Evolutionary conservation across 2,113 vertebrate genomes (phyloP), one percentile per base, ranked within the genome.

Genomic region (Nothobranchius furzeri): DNA sequence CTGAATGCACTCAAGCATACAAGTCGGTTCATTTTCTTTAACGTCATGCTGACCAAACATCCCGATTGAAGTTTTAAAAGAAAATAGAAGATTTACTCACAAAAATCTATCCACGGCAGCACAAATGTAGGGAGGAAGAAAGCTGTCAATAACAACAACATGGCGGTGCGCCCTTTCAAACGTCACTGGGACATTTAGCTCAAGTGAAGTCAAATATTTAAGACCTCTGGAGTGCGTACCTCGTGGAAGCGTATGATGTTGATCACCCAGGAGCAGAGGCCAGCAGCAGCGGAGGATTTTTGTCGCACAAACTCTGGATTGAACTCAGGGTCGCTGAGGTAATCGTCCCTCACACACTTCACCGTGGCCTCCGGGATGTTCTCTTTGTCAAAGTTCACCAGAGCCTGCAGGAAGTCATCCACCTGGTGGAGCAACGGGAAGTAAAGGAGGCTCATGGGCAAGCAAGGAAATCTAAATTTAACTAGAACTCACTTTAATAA

Each of bases 41-140:
- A 13, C 6, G 12, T 45, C 43, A 45, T 4, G 4, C 1, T 45
- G 9, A 45, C 0, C 1, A 45, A 45, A 45, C 43, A 10, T 45
- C 43, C 12, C 43, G 12, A 20, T 20, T 20, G 20, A 20, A 43
- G 11, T 43, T 10, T 9, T 43, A 9, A 43, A 43, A 12, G 6
- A 43, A 17, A 15, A 67, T 5, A 68, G 20, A 2, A 14, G 11
- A 66, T 76, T 4, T 91, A 94, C 93, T 94, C 91, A 93, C 95
- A 93, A 94, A 94, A 14, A 94, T 95, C 94, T 95, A 81, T 90
- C 90, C 89, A 75, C 79, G 63, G 81, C 84, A 93, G 91, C 91
- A 78, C 79, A 81, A 83, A 51, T 55, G 85, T 79, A 92, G 90
- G 43, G 43, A 76, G 43, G 80, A 62, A 78, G 45, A 76, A 75